These are phyloP conservation scores for Cydia strobilella DNA, from an alignment of 1,140 invertebrate species.

Conservation along the genomic window DNA sequence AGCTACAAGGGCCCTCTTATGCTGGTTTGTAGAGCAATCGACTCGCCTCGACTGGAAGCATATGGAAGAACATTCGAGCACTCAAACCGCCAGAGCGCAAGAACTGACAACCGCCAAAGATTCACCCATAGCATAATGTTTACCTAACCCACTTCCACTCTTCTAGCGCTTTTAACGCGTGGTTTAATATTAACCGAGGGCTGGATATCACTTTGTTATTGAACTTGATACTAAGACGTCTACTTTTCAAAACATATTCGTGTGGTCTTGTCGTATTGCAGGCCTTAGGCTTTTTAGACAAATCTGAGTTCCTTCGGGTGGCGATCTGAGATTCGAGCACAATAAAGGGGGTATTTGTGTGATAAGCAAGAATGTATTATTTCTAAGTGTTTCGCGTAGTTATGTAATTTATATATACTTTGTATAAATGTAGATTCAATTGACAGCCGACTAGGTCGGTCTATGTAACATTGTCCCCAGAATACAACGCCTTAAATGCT, in stretches of 20 bases:
- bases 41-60: slow-evolving; percentile 25
- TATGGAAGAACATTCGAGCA: neutral
- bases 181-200: slow-evolving; percentile 35
- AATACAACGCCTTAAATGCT: neutral
- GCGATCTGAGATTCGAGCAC: no score
- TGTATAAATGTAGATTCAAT: no score
- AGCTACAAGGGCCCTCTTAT: neutral
- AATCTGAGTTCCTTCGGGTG: no score
- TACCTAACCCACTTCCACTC: slow-evolving; percentile 20
- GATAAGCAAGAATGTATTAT: no score
- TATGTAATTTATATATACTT: no score
- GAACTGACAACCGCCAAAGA: slow-evolving; percentile 34
- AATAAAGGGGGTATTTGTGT: no score
- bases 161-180: slow-evolving; percentile 20
- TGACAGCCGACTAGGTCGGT: neutral
- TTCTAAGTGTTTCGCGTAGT: no score
- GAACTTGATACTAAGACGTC: neutral
- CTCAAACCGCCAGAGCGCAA: slow-evolving; percentile 17
- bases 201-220: neutral
- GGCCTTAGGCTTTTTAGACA: no score
- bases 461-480: neutral
- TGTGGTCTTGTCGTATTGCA: no score
- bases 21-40: neutral
- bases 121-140: slow-evolving; percentile 35
- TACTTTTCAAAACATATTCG: no score